Conservation (phyloP, 2,797 vertebrate species). For the Coregonus sp. region DNA sequence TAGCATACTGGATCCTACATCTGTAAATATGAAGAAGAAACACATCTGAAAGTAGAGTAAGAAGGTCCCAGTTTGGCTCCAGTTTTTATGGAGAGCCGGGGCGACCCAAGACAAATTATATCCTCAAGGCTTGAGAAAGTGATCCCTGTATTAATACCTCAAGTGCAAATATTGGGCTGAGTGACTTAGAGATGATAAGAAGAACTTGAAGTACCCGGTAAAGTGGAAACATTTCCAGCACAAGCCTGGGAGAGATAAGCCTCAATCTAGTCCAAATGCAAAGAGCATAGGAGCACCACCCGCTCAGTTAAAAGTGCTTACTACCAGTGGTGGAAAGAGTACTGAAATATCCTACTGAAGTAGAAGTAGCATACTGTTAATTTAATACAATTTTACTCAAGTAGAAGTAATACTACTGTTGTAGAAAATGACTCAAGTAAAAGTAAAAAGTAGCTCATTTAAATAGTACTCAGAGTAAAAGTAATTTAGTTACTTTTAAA, state of each 20-base stretch:
- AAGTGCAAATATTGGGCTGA: background rate
- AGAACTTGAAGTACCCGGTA: background rate
- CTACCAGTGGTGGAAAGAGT: no score
- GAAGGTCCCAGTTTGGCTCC: background rate
- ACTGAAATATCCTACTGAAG: no score
- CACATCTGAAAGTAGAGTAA: background rate
- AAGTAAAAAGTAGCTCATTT: no score
- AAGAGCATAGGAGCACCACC: background rate
- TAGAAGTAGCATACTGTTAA: no score
- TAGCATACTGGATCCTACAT: no score
- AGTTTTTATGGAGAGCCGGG: background rate
- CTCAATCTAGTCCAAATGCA: background rate
- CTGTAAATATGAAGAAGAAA: background rate
- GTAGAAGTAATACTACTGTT: no score
- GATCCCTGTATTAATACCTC: background rate
- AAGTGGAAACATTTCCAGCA: background rate
- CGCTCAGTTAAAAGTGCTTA: background rate
- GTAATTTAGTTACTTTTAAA: no score
- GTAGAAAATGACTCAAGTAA: no score
- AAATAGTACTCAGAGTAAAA: no score
- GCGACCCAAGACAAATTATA: background rate
- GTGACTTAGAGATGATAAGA: background rate
- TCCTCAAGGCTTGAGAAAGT: background rate
- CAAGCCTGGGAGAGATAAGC: background rate
- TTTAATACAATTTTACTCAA: no score